Evolutionary conservation across 2,797 vertebrate genomes (phyloP).

Genomic region (Podargus strigoides): DNA sequence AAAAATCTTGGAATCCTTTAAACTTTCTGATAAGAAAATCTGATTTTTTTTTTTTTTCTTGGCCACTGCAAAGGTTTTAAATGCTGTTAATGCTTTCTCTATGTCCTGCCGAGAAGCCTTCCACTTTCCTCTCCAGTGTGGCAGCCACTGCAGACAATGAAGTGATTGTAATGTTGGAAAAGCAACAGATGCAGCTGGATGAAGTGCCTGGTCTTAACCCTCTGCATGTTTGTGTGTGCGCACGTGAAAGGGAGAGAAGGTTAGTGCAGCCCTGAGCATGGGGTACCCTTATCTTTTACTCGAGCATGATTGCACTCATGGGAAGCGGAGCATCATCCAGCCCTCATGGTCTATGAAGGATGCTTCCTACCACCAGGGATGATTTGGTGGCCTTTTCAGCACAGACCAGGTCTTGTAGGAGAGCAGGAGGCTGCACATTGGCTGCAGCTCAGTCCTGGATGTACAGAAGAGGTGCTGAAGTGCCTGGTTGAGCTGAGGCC

Average conservation of each 20-base stretch:
- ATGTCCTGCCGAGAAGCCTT: neutral
- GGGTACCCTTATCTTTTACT: neutral
- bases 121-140: neutral
- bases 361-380: neutral
- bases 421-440: neutral
- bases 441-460: neutral
- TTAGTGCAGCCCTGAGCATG: neutral
- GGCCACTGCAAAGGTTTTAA: neutral
- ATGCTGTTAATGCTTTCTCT: neutral
- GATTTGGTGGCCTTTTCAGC: neutral
- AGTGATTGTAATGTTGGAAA: constrained; percentile 1
- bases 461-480: neutral
- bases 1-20: neutral
- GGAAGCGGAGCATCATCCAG: neutral
- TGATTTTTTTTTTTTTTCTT: neutral
- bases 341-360: neutral
- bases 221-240: neutral
- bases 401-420: neutral
- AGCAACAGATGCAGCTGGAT: neutral
- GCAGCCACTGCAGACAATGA: neutral
- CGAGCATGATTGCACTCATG: no score
- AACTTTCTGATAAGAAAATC: constrained; percentile 6
- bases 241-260: neutral
- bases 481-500: neutral
- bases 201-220: neutral